A percentile compares a stretch with the other conserved stretches of the same genome.
Evolutionary conservation across 2,797 vertebrate genomes (phyloP).

Genomic region (Peromyscus eremicus): DNA sequence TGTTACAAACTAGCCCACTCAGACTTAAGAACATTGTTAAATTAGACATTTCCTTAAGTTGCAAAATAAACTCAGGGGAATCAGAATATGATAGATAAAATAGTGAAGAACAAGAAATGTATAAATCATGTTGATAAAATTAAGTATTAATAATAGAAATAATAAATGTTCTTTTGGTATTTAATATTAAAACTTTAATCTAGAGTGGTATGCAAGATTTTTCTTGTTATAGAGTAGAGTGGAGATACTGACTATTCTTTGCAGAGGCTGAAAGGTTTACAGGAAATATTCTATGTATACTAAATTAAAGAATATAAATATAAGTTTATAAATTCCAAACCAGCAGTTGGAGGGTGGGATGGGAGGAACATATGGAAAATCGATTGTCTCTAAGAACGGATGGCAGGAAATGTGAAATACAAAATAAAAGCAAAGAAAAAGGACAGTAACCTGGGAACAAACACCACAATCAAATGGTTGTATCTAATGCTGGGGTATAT

Average conservation of each 20-base stretch:
- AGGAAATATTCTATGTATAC: background rate
- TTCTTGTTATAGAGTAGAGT: conserved; percentile 24
- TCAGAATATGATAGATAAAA: background rate
- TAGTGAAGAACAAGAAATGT: background rate
- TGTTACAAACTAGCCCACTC: background rate
- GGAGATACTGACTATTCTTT: conserved; percentile 4
- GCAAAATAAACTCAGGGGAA: background rate
- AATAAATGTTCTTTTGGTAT: background rate
- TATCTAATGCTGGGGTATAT: background rate
- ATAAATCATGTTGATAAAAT: background rate
- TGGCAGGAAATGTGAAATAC: conserved; percentile 33
- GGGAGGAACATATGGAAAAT: conserved; percentile 5
- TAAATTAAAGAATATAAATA: conserved; percentile 32
- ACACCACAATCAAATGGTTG: background rate
- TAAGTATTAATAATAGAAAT: background rate
- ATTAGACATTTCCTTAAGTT: background rate
- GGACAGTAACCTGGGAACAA: background rate
- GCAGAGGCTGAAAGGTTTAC: conserved; percentile 10
- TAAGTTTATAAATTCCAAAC: conserved; percentile 29
- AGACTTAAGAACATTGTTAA: background rate
- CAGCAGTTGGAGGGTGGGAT: background rate
- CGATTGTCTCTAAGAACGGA: background rate
- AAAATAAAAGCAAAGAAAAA: background rate
- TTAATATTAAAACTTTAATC: background rate
- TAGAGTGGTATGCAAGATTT: background rate